These are phyloP conservation scores for Ochropleura leucogaster DNA, from an alignment of 2,888 invertebrate species.

Conservation along the genomic window DNA sequence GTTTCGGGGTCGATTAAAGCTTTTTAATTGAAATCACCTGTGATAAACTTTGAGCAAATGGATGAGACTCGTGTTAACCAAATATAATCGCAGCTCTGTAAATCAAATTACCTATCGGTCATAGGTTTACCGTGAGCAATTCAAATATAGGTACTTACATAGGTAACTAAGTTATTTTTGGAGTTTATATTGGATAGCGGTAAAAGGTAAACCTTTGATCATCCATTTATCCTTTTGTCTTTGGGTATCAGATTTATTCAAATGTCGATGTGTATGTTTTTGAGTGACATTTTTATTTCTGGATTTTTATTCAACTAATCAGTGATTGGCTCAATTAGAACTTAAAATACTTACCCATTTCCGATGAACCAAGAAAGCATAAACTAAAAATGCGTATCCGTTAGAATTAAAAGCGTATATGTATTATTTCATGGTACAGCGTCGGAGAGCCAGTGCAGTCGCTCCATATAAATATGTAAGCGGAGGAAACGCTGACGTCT, in stretches of 20 bases:
- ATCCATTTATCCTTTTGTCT: constrained; percentile 43
- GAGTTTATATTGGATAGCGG: constrained; percentile 32
- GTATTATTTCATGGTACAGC: constrained; percentile 68
- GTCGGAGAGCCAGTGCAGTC: constrained; percentile 66
- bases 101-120: constrained; percentile 56
- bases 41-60: constrained; percentile 72
- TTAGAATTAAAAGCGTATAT: constrained; percentile 70
- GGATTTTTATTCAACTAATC: constrained; percentile 4
- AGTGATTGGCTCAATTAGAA: neutral
- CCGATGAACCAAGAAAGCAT: constrained; percentile 1
- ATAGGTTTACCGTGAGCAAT: constrained; percentile 32
- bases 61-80: constrained; percentile 52
- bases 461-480: constrained; percentile 87
- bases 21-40: constrained; percentile 86
- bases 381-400: constrained; percentile 35
- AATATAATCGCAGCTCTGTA: constrained; percentile 62
- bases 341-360: neutral
- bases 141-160: constrained; percentile 41
- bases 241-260: constrained; percentile 31
- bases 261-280: constrained; percentile 25
- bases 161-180: constrained; percentile 46
- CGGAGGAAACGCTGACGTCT: constrained; percentile 87
- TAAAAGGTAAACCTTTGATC: constrained; percentile 46
- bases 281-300: constrained; percentile 40
- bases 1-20: constrained; percentile 85